Base-by-base conservation (phyloP, 2,888 invertebrate genomes). In the Stenolophus ochropezus region DNA sequence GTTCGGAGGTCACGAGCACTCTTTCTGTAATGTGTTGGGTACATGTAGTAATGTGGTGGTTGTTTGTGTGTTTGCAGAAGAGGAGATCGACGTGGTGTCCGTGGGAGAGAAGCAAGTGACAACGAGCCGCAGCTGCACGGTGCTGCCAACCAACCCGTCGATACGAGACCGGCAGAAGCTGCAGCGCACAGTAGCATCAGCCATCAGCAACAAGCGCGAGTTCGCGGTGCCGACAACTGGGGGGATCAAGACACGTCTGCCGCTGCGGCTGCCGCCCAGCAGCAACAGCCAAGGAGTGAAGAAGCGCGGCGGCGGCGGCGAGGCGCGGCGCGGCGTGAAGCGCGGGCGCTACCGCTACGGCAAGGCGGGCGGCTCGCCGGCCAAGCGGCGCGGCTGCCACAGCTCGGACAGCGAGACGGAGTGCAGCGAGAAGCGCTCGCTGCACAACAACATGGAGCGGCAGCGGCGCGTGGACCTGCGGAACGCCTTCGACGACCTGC, bases 401-500 rank as follows among this genome's bases (percentile, higher is more conserved):
- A 87, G 86, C 83, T 87, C 87, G 82, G 89, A 88, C 82, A 87
- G 91, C 82, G 96, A 96, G 86, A 91, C 92, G 20, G 95, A 96
- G 82, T 93, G 94, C 74, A 91, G 92, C 83, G 96, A 96, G 86
- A 96, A 96, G 87, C 93, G 97, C 81, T 94, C 93, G 85, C 91
- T 96, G 86, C 98, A 98, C 91, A 98, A 98, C 89, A 95, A 96
- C 88, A 96, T 97, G 95, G 98, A 98, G 89, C 92, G 97, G 79
- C 94, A 96, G 88, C 91, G 98, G 84, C 93, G 98, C 84, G 95
- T 97, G 85, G 96, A 97, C 85, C 92, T 97, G 84, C 94, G 96
- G 88, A 95, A 95, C 87, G 93, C 95, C 49, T 97, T 97, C 89
- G 96, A 96, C 85, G 93, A 94, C 80, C 91, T 98, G 78, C 93